phyloP scores from a whole-genome alignment of 2,113 vertebrate genomes.

The Aptenodytes patagonicus region DNA sequence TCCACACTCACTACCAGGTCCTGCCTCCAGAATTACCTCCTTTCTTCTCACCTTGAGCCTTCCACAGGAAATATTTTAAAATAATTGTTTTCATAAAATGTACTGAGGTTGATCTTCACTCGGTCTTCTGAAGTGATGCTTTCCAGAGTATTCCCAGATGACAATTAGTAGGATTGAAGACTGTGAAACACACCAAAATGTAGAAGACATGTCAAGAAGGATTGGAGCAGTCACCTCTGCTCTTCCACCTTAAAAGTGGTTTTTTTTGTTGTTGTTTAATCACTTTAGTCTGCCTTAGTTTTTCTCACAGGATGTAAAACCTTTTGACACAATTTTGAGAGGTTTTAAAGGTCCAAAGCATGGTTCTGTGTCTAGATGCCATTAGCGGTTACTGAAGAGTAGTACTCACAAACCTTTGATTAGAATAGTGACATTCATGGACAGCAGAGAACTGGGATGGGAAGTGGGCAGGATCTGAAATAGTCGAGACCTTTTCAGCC shows the following conservation, averaged over 20 bases:
- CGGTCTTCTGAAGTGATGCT: not conserved
- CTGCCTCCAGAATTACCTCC: not conserved
- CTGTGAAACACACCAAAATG: not conserved
- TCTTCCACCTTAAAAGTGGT: not conserved
- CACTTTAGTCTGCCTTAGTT: not conserved
- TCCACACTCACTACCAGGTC: not conserved
- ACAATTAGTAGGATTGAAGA: not conserved
- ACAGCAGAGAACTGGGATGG: not conserved
- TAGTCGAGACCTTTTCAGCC: not conserved
- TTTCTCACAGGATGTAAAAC: not conserved
- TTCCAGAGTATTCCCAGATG: not conserved
- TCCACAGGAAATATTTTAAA: not conserved
- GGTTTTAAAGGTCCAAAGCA: not conserved
- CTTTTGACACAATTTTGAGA: not conserved
- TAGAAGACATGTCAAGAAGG: not conserved
- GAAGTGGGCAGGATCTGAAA: not conserved
- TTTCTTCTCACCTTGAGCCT: not conserved
- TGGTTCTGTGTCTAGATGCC: not conserved
- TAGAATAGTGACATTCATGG: not conserved
- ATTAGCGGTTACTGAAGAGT: not conserved
- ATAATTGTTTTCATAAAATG: not conserved
- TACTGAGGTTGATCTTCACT: not conserved
- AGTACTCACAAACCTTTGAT: not conserved
- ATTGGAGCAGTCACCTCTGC: not conserved
- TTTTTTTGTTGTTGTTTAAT: not conserved